These are phyloP conservation scores for Lasioglossum oenotherae DNA, from an alignment of 2,888 invertebrate species.

Conservation along the genomic window DNA sequence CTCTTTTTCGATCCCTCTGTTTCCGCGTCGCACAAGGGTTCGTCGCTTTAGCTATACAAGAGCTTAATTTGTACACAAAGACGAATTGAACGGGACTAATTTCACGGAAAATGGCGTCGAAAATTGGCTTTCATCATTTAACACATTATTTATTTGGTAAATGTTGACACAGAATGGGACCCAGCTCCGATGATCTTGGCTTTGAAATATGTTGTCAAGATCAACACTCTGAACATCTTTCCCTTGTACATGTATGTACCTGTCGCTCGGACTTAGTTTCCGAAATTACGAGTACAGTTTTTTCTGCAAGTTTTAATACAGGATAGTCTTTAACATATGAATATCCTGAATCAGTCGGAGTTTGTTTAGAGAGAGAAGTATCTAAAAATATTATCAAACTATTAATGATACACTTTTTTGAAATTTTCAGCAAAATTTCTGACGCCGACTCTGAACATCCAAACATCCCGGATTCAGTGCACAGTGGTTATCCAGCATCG, in stretches of 20 bases:
- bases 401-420: not conserved
- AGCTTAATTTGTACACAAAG: not conserved
- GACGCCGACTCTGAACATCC: not conserved
- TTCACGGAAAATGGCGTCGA: not conserved
- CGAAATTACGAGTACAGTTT: too few relatives aligned
- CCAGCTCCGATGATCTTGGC: too few relatives aligned
- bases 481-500: constrained; percentile 13
- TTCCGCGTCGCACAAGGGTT: not conserved
- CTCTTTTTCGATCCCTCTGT: constrained; percentile 9
- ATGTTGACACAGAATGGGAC: too few relatives aligned
- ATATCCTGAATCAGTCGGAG: too few relatives aligned
- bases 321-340: too few relatives aligned
- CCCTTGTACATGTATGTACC: too few relatives aligned
- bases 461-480: not conserved
- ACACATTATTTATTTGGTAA: not conserved
- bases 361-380: too few relatives aligned
- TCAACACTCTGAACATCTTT: too few relatives aligned
- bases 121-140: not conserved
- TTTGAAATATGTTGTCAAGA: too few relatives aligned
- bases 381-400: too few relatives aligned
- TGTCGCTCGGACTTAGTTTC: too few relatives aligned
- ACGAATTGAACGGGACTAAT: not conserved
- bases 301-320: too few relatives aligned
- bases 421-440: not conserved
- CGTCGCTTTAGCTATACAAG: not conserved